phyloP scores from a whole-genome alignment of 2,113 vertebrate genomes.

The Bubo blakistoni region DNA sequence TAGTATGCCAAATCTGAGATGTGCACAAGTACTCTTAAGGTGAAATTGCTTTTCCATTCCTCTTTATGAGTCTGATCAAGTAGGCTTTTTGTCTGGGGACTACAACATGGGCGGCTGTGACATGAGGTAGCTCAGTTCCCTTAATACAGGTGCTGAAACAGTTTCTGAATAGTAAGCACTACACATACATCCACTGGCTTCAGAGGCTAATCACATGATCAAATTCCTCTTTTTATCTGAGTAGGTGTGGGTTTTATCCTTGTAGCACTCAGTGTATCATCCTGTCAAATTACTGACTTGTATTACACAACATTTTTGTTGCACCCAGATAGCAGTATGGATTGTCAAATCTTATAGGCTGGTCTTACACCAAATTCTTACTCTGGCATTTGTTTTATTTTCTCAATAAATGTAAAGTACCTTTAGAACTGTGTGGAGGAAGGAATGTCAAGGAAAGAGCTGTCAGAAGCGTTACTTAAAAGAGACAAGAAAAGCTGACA shows the following conservation, averaged over 20 bases:
- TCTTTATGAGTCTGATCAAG: not conserved
- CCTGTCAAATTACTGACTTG: not conserved
- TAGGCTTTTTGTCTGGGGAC: not conserved
- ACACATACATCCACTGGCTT: not conserved
- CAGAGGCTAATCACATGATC: not conserved
- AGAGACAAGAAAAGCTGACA: not conserved
- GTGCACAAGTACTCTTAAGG: not conserved
- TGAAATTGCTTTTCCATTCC: not conserved
- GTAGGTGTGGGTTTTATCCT: not conserved
- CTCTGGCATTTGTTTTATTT: not conserved
- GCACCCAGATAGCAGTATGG: not conserved
- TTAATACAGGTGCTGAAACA: not conserved
- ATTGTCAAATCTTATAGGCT: not conserved
- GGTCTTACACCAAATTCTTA: not conserved
- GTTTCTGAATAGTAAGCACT: not conserved
- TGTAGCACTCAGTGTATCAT: not conserved
- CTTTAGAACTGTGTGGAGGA: not conserved
- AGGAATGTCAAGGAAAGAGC: not conserved
- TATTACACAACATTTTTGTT: not conserved
- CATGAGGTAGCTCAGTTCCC: not conserved
- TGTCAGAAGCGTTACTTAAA: not conserved
- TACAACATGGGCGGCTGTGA: not conserved
- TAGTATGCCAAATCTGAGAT: not conserved
- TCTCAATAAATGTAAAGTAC: not conserved
- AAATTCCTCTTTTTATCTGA: not conserved